Evolutionary conservation across 2,113 vertebrate genomes (phyloP).

Genomic region (Zosterops hypoxanthus): DNA sequence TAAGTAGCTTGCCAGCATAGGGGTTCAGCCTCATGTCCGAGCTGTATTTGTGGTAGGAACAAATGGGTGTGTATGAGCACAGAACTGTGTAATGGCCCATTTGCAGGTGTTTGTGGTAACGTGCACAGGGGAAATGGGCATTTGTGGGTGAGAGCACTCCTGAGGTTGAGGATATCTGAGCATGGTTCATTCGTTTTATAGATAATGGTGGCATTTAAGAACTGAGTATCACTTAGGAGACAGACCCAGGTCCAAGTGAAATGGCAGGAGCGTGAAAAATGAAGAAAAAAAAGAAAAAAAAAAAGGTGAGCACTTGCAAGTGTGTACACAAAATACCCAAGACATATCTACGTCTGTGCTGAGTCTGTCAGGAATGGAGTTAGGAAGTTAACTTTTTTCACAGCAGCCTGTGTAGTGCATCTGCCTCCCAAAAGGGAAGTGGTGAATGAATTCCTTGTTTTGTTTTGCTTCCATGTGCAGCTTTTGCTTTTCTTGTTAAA

Average conservation of each 20-base stretch:
- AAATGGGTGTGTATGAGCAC: neutral
- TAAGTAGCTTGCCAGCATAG: slow-evolving; percentile 28
- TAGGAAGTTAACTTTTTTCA: neutral
- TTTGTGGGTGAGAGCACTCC: neutral
- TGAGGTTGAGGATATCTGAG: neutral
- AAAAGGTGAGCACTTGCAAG: neutral
- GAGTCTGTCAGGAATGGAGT: neutral
- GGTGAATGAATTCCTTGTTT: neutral
- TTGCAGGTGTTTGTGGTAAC: neutral
- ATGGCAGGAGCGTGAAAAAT: neutral
- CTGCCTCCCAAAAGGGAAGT: neutral
- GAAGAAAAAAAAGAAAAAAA: too few species aligned
- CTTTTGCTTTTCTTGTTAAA: neutral
- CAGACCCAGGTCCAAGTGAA: neutral
- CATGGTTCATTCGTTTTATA: neutral
- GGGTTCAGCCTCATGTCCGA: neutral
- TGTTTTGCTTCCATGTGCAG: neutral
- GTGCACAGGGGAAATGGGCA: neutral
- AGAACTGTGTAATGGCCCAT: neutral
- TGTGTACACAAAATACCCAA: neutral
- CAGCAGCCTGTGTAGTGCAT: neutral
- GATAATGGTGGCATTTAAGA: neutral
- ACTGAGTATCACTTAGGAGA: neutral
- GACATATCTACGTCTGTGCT: neutral
- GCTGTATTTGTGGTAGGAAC: slow-evolving; percentile 18